phyloP scores from a whole-genome alignment of 2,888 invertebrate genomes.

The Panopea generosa region DNA sequence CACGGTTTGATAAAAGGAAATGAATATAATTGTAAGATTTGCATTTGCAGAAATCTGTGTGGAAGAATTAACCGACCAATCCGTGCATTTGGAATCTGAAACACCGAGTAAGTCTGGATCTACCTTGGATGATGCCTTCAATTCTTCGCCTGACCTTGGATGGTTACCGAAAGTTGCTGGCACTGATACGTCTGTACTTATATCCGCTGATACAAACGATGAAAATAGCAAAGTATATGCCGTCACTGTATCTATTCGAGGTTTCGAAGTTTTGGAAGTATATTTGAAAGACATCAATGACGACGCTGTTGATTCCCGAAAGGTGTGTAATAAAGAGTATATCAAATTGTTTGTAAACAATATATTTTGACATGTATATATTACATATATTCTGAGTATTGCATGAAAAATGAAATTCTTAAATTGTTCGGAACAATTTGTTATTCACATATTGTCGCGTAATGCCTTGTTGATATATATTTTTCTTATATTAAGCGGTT shows the following conservation, averaged over 20 bases:
- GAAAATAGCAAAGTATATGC: slow-evolving; percentile 5
- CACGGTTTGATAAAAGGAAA: too few species aligned
- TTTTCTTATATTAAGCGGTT: too few species aligned
- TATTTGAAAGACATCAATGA: slow-evolving; percentile 5
- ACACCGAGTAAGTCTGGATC: slow-evolving; percentile 4
- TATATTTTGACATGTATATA: too few species aligned
- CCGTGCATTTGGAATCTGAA: slow-evolving; percentile 5
- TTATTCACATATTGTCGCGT: too few species aligned
- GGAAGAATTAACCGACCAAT: slow-evolving; percentile 14
- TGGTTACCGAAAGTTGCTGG: slow-evolving; percentile 23
- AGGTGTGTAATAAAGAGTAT: slow-evolving; percentile 12
- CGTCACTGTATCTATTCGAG: slow-evolving; percentile 10
- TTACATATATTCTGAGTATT: too few species aligned
- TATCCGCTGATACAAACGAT: not conserved
- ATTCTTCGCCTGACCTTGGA: slow-evolving; percentile 5
- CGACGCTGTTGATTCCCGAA: slow-evolving; percentile 14
- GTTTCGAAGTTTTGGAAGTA: slow-evolving; percentile 16
- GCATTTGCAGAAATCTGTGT: slow-evolving; percentile 27
- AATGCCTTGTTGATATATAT: too few species aligned
- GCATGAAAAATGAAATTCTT: too few species aligned
- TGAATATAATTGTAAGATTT: too few species aligned
- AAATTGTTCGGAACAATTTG: too few species aligned
- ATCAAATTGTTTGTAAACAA: too few species aligned
- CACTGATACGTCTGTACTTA: not conserved
- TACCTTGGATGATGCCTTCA: slow-evolving; percentile 11